These are phyloP conservation scores for Salvelinus namaycush DNA, from an alignment of 2,113 vertebrate species.

Conservation along the genomic window DNA sequence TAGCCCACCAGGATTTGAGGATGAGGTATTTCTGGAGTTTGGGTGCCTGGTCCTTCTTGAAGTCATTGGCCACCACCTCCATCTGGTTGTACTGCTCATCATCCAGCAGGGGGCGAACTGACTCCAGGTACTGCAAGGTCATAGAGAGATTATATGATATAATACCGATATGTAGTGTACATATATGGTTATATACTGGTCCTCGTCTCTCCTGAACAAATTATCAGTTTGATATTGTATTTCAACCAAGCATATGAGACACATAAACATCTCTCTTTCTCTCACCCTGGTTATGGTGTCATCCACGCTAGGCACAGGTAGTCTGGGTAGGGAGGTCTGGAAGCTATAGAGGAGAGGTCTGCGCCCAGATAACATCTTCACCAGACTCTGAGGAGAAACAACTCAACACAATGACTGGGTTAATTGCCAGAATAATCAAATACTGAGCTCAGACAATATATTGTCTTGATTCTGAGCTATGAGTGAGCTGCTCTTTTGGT, in stretches of 20 bases:
- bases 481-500: not conserved
- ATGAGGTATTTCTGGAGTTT: constrained; percentile 87
- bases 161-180: not conserved
- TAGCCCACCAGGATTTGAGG: constrained; percentile 93
- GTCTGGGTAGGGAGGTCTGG: constrained; percentile 87
- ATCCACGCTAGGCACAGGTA: constrained; percentile 84
- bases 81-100: constrained; percentile 77
- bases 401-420: constrained; percentile 14
- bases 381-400: constrained; percentile 68
- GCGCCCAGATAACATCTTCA: constrained; percentile 82
- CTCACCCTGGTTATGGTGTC: constrained; percentile 86
- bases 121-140: constrained; percentile 87
- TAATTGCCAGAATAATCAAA: not conserved
- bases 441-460: constrained; percentile 39
- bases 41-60: constrained; percentile 79
- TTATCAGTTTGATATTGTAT: no score
- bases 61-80: constrained; percentile 83
- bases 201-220: no score
- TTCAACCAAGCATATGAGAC: not conserved
- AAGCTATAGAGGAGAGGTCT: constrained; percentile 93
- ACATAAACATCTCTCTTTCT: not conserved
- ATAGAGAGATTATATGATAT: not conserved
- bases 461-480: no score
- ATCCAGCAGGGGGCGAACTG: constrained; percentile 83
- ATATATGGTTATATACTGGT: no score